These are phyloP conservation scores for Poecilobothrus nobilitatus DNA, from an alignment of 2,888 invertebrate species.

Conservation along the genomic window DNA sequence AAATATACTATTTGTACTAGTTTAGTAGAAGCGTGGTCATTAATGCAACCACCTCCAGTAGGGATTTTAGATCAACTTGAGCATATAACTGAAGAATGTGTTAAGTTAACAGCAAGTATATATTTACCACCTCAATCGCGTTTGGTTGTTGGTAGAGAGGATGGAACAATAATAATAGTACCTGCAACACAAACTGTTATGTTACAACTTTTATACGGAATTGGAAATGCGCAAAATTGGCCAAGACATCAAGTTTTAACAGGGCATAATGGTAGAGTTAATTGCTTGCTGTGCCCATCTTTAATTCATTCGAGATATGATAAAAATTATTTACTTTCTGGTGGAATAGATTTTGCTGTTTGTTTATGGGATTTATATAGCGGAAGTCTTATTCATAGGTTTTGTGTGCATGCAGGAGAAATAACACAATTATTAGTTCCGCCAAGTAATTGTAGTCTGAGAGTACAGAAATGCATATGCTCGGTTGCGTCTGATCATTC, in stretches of 20 bases:
- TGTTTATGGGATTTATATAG: constrained; percentile 92
- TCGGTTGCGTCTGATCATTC: constrained; percentile 97
- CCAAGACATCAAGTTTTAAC: constrained; percentile 77
- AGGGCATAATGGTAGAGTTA: constrained; percentile 89
- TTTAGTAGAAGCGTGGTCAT: constrained; percentile 77
- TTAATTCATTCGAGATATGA: constrained; percentile 81
- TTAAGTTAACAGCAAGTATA: constrained; percentile 85
- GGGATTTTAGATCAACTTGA: constrained; percentile 87
- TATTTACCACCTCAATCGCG: constrained; percentile 90
- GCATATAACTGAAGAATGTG: constrained; percentile 59
- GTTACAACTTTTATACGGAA: constrained; percentile 81
- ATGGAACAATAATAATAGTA: constrained; percentile 92
- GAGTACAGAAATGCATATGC: constrained; percentile 90
- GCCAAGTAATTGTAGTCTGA: constrained; percentile 78
- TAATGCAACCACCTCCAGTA: constrained; percentile 78
- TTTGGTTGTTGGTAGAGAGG: constrained; percentile 87
- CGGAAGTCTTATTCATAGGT: constrained; percentile 81
- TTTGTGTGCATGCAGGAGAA: constrained; percentile 97
- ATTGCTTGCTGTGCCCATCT: constrained; percentile 90
- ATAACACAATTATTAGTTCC: constrained; percentile 91
- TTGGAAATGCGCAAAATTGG: constrained; percentile 53
- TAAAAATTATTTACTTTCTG: constrained; percentile 81
- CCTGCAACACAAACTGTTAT: constrained; percentile 94
- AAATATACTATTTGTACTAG: constrained; percentile 74
- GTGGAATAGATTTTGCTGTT: constrained; percentile 93